Percentiles rank a stretch among this genome's conserved stretches.
Conservation (phyloP, 2,888 invertebrate genomes). For the Drosophila prolongata region DNA sequence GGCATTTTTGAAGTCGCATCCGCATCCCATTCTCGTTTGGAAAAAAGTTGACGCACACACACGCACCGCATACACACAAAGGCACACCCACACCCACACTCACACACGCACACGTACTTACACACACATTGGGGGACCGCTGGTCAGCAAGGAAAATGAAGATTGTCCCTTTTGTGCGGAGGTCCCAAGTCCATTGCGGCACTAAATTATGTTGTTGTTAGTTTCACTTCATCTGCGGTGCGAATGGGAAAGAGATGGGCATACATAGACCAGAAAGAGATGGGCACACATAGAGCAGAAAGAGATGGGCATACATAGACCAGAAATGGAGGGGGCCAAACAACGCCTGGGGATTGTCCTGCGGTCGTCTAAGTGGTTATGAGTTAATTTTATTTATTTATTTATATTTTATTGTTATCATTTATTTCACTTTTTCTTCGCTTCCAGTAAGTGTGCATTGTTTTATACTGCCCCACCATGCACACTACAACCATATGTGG, state of each 20-base stretch:
- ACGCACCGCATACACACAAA: slow-evolving; percentile 14
- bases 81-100: slow-evolving; percentile 14
- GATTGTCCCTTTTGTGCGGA: slow-evolving; percentile 41
- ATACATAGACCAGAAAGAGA: neutral
- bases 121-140: slow-evolving; percentile 12
- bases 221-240: slow-evolving; percentile 57
- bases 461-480: slow-evolving; percentile 27
- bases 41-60: slow-evolving; percentile 49
- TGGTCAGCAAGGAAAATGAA: slow-evolving; percentile 30
- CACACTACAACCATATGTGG: slow-evolving; percentile 18
- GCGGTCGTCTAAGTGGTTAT: slow-evolving; percentile 76
- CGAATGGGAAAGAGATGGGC: slow-evolving; percentile 8
- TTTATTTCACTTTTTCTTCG: slow-evolving; percentile 66
- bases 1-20: slow-evolving; percentile 68
- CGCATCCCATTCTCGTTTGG: slow-evolving; percentile 11
- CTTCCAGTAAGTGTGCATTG: slow-evolving; percentile 46
- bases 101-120: slow-evolving; percentile 6
- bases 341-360: slow-evolving; percentile 10
- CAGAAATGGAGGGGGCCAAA: neutral
- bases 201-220: slow-evolving; percentile 78
- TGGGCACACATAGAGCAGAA: neutral
- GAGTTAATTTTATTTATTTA: slow-evolving; percentile 81
- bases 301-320: neutral
- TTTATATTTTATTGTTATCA: slow-evolving; percentile 80
- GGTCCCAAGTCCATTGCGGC: slow-evolving; percentile 37